Evolutionary conservation across 2,888 invertebrate species (phyloP).

Genomic region (Cephus pygmeus): DNA sequence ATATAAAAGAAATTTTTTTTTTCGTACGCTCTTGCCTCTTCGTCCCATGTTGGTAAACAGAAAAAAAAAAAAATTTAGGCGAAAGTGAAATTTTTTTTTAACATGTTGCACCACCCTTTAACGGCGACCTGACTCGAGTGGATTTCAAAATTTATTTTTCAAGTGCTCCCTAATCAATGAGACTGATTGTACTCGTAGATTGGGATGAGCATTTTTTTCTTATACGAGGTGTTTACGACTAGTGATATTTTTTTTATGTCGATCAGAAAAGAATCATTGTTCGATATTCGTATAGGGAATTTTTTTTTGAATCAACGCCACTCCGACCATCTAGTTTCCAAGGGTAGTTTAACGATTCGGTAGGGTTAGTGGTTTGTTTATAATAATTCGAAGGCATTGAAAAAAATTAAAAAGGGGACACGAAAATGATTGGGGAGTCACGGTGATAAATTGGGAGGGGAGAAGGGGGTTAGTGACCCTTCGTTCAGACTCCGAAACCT

Average conservation of each 20-base stretch:
- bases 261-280: background rate
- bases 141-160: background rate
- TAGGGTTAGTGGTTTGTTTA: slow-evolving; percentile 34
- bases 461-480: slow-evolving; percentile 53
- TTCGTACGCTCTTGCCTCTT: slow-evolving; percentile 17
- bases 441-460: slow-evolving; percentile 52
- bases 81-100: background rate
- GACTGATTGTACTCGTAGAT: background rate
- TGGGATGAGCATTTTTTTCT: background rate
- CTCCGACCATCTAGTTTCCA: background rate
- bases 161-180: background rate
- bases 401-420: slow-evolving; percentile 25
- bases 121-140: background rate
- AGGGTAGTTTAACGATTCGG: slow-evolving; percentile 25
- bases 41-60: slow-evolving; percentile 28
- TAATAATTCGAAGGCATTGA: slow-evolving; percentile 24
- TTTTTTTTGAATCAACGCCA: background rate
- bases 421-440: slow-evolving; percentile 29
- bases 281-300: background rate
- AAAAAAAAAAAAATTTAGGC: background rate
- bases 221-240: background rate
- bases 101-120: background rate
- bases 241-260: background rate
- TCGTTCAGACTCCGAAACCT: background rate
- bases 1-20: slow-evolving; percentile 29